A percentile compares a stretch with the other conserved stretches of the same genome.
phyloP scores from a whole-genome alignment of 2,888 invertebrate genomes.

The Pollenia labialis region DNA sequence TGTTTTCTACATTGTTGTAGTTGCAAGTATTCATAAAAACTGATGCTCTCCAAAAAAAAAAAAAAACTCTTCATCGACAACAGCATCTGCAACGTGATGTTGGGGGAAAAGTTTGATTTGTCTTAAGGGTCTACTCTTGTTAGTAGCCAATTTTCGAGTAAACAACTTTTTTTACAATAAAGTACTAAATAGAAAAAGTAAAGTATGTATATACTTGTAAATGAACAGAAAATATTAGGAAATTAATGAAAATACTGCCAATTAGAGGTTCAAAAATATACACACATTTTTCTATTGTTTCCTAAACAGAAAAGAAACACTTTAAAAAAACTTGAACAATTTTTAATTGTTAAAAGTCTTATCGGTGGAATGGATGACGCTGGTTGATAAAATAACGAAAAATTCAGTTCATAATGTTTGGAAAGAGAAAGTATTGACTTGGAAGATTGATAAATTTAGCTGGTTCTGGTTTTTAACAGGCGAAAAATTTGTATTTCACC shows the following conservation, averaged over 20 bases:
- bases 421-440: no score
- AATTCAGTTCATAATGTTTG: not conserved
- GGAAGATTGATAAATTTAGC: no score
- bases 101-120: constrained; percentile 71
- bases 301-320: constrained; percentile 1
- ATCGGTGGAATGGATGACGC: not conserved
- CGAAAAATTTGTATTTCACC: no score
- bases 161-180: constrained; percentile 54
- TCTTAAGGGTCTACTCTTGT: constrained; percentile 71
- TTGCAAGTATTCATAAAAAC: constrained; percentile 43
- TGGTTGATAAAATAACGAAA: not conserved
- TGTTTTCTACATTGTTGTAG: constrained; percentile 66
- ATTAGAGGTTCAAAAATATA: constrained; percentile 60
- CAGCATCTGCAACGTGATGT: constrained; percentile 24
- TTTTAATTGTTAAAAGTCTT: constrained; percentile 24
- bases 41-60: constrained; percentile 2
- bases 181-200: constrained; percentile 26
- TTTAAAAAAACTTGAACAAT: constrained; percentile 27
- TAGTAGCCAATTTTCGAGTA: constrained; percentile 68
- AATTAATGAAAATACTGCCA: constrained; percentile 64
- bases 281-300: constrained; percentile 51
- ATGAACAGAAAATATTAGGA: constrained; percentile 37
- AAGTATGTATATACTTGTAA: constrained; percentile 22
- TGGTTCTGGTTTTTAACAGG: no score
- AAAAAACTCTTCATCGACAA: constrained; percentile 39